Percentiles rank a stretch among this genome's conserved stretches.
These are phyloP conservation scores for Malacosoma neustria DNA, from an alignment of 2,888 invertebrate species.

Conservation along the genomic window DNA sequence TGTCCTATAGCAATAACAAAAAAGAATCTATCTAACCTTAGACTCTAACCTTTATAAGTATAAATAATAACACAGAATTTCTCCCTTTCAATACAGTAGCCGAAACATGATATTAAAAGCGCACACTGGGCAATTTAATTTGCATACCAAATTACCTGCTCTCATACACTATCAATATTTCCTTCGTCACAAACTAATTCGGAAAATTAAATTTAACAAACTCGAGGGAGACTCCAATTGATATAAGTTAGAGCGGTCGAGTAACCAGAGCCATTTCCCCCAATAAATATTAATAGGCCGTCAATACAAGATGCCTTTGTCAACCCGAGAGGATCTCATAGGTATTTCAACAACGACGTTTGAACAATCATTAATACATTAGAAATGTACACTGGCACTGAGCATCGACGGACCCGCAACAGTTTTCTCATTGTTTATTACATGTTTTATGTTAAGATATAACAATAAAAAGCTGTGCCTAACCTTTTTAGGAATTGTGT, in stretches of 20 bases:
- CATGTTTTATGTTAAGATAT: not conserved
- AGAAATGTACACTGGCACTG: slow-evolving; percentile 6
- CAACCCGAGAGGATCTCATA: slow-evolving; percentile 5
- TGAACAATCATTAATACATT: slow-evolving; percentile 14
- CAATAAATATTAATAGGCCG: slow-evolving; percentile 47
- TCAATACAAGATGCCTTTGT: slow-evolving; percentile 35
- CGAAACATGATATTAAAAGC: not conserved
- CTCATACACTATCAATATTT: slow-evolving; percentile 19
- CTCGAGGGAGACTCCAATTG: slow-evolving; percentile 25
- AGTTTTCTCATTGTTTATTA: not conserved
- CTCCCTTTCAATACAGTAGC: slow-evolving; percentile 1
- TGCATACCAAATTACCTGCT: slow-evolving; percentile 5
- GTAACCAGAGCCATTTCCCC: slow-evolving; percentile 31
- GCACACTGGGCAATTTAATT: slow-evolving; percentile 7
- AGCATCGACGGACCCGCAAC: not conserved
- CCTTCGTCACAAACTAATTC: slow-evolving; percentile 15
- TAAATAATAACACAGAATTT: too few relatives aligned
- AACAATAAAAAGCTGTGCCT: too few relatives aligned
- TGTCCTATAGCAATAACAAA: too few relatives aligned
- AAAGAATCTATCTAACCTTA: too few relatives aligned
- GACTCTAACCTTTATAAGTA: too few relatives aligned
- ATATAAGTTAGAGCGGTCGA: slow-evolving; percentile 35
- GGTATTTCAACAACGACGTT: slow-evolving; percentile 14
- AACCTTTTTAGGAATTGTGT: too few relatives aligned
- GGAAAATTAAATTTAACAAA: slow-evolving; percentile 23